Evolutionary conservation across 2,113 vertebrate genomes (phyloP), one percentile per base, ranked within the genome.

Genomic region (Cinclus mexicanus): DNA sequence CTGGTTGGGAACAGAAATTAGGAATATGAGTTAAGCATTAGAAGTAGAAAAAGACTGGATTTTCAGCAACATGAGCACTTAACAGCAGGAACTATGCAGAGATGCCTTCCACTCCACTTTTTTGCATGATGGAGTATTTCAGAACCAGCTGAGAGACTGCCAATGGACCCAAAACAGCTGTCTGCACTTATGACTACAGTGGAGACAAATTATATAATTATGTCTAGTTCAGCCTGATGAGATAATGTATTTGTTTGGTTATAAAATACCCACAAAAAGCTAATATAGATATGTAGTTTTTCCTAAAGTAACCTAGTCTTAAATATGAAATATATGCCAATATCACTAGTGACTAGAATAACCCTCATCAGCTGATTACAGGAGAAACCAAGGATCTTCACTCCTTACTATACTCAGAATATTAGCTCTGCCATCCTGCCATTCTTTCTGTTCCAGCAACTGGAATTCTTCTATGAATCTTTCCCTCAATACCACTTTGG

Each of bases 81-180:
- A 81, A 53, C 23, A 77, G 16, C 14, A 75, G 31, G 53, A 72
- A 44, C 8, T 22, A 31, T 0, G 1, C 5, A 29, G 6, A 37
- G 1, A 11, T 31, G 7, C 9, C 20, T 81, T 42, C 46, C 21
- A 49, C 50, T 86, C 25, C 10, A 22, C 13, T 76, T 24, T 22
- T 84, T 24, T 71, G 28, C 0, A 0, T 60, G 42, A 70, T 1
- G 0, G 4, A 57, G 9, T 39, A 31, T 55, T 77, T 50, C 21
- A 53, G 35, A 75, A 46, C 8, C 37, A 47, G 24, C 12, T 76
- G 35, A 72, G 53, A 80, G 31, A 41, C 28, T 80, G 31, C 28
- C 10, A 41, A 4, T 17, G 46, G 80, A n/a, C 14, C 5, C 41
- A 44, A 68, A 76, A 7, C 41, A 80, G 16, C 37, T 72, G 10